Evolutionary conservation across 64 coral and sea anemone species (phyloP), one percentile per base, ranked within the genome.

Genomic region (Dendronephthya gigantea): DNA sequence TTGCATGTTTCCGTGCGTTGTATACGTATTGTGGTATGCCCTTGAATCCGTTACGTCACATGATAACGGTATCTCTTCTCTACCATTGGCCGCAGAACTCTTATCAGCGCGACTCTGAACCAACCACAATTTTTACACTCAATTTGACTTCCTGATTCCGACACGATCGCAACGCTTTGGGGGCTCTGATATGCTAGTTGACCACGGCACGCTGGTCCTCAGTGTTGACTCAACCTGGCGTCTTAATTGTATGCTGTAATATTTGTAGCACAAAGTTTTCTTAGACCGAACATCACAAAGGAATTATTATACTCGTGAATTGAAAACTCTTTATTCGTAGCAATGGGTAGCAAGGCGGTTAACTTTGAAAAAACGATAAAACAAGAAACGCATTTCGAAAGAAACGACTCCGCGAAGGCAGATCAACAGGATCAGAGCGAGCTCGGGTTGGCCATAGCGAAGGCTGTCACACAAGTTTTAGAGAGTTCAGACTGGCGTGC

Each of bases 401-500:
- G 19, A 23, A 27, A 22, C 17, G 55, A 62, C 7, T n/a, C 55
- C 55, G 41, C 41, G 41, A 45, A 45, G 58, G n/a, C n/a, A n/a
- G n/a, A n/a, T n/a, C 58, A 66, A 30, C 6, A 66, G 2, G 72
- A 79, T 39, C 72, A 79, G 22, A 79, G 36, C 72, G 72, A 79
- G 17, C 72, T 79, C 4, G 17, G 72, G 9, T 29, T 33, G 29
- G 72, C 72, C 6, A 79, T 79, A 30, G 19, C 72, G 72, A 79
- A 79, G 17, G 72, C 72, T 9, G 72, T 79, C 10, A 79, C 72
- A 6, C 72, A 79, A 79, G 72, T 79, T 30, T 29, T 79, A 29
- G 72, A 79, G 28, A 79, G 72, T 19, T 79, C 72, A 36, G 72
- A 79, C 22, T 79, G 72, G 72, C 72, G 72, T 33, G 30, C 72